Percentiles rank a stretch among this genome's conserved stretches.
phyloP scores from a whole-genome alignment of 1,140 invertebrate genomes.

The Zaprionus davidi region DNA sequence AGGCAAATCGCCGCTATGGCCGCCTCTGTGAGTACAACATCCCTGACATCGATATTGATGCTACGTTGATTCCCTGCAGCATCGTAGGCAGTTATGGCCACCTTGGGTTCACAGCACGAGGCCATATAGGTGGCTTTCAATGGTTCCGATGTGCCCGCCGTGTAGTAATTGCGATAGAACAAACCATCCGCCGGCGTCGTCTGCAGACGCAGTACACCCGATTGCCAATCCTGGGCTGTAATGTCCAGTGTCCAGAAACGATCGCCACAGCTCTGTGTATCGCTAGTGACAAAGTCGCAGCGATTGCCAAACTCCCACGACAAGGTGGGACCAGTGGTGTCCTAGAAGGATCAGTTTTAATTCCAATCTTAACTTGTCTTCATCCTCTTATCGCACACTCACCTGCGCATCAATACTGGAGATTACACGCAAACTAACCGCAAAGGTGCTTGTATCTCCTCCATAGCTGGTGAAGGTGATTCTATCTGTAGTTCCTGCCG shows the following conservation, averaged over 20 bases:
- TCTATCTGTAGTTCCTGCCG: conserved; percentile 85
- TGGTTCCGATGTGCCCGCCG: conserved; percentile 86
- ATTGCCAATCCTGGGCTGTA: conserved; percentile 86
- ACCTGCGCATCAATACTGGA: conserved; percentile 71
- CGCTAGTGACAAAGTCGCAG: conserved; percentile 65
- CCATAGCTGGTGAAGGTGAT: conserved; percentile 86
- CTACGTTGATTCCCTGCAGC: conserved; percentile 86
- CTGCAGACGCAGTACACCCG: conserved; percentile 86
- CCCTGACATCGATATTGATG: conserved; percentile 86
- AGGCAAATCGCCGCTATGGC: conserved; percentile 86
- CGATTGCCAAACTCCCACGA: conserved; percentile 85
- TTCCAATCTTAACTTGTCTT: not conserved
- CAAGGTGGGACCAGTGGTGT: conserved; percentile 80
- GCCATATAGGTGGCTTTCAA: conserved; percentile 86
- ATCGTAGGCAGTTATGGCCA: conserved; percentile 86
- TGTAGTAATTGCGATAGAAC: conserved; percentile 84
- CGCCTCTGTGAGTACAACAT: conserved; percentile 81
- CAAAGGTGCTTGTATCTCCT: conserved; percentile 61
- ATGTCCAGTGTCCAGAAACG: conserved; percentile 87
- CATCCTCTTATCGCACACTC: not conserved
- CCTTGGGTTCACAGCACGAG: conserved; percentile 87
- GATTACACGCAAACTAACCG: conserved; percentile 72
- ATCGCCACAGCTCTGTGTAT: conserved; percentile 85
- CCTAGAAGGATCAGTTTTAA: conserved; percentile 62
- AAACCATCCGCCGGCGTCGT: conserved; percentile 85